Evolutionary conservation across 1,140 invertebrate genomes (phyloP), one percentile per base, ranked within the genome.

Genomic region (Eupristina koningsbergeri): DNA sequence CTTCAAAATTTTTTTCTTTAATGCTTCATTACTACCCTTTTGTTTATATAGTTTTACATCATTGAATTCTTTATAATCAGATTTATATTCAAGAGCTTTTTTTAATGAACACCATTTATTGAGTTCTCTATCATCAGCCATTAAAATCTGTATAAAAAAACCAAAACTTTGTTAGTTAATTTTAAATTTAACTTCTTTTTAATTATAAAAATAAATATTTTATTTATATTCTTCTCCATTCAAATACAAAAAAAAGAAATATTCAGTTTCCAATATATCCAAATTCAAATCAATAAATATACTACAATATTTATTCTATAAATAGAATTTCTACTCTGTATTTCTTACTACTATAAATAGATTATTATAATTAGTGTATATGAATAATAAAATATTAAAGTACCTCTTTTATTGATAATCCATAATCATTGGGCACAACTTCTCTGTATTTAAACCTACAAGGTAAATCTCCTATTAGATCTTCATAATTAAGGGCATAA

Each of bases 71-170:
- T 96, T 94, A 79, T 96, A 93, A 19, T 96, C 95, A 0, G 95
- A 94, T 69, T 96, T 94, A 86, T 96, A 94, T 89, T 96, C 95
- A n/a, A 96, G 93, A 17, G 97, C 95, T 92, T 97, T 98, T 91
- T 98, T 98, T 6, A 99, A 90, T 0, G 98, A 97, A 88, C 96
- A 97, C 98, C 98, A 99, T 86, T 95, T 94, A 89, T 99, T 99
- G 8, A 99, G 92, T 92, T 99, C 98, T 88, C 95, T 96, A 89
- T 99, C 98, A 89, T 98, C 96, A 58, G 97, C 97, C 87, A 94
- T 92, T 83, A 99, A 93, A 89, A 99, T 98, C 96, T 98, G 88
- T 17, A 75, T 78, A 29, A 77, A 84, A 63, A 50, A 75, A 74
- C 1, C 22, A 39, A 6, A 26, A 71, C 22, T 71, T 3, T 15